Base-by-base conservation (phyloP, 2,888 invertebrate genomes). In the Peribatodes rhomboidaria region DNA sequence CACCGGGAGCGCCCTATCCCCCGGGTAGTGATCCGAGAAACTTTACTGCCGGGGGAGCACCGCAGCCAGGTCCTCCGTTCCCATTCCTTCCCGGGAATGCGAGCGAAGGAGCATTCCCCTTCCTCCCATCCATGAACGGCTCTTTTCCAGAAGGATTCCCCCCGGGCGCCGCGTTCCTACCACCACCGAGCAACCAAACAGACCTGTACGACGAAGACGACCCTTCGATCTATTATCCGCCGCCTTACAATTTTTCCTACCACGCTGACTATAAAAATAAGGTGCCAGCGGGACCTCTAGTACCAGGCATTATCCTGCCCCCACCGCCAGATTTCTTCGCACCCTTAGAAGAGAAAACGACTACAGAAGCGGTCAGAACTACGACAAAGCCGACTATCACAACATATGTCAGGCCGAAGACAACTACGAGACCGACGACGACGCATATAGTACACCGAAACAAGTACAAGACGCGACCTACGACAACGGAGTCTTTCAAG, bases 221-320 rank as follows among this genome's bases (percentile, higher is more conserved):
- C 94, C 97, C 97, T 79, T 97, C 97, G 75, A 96, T 98, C 60
- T 98, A 97, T 83, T 97, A 98, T 94, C 98, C 98, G 79, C 98
- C 98, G 81, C 97, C 97, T 13, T 98, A 98, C 94, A 97, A 97
- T 88, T 97, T 97, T 94, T 96, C 96, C 73, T 97, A 96, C 88
- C 96, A 95, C 83, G 95, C 94, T 83, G 97, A 97, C 83, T 97
- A 97, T 88, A 94, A 96, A 44, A 94, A 94, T 77, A 95, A 95
- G 52, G 97, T 98, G 37, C 96, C 97, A 46, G 96, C 97, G 0
- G 97, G 98, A 50, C 98, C 98, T 0, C 88, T 98, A 66, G 98
- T 98, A 8, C 98, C 98, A 2, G 98, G 98, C 55, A 97, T 98
- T 68, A 96, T 98, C 27, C 88, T 98, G 54, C 98, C 98, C 2